A percentile compares a stretch with the other conserved stretches of the same genome.
Evolutionary conservation across 2,113 vertebrate genomes (phyloP).

Genomic region (Percopsis transmontana): DNA sequence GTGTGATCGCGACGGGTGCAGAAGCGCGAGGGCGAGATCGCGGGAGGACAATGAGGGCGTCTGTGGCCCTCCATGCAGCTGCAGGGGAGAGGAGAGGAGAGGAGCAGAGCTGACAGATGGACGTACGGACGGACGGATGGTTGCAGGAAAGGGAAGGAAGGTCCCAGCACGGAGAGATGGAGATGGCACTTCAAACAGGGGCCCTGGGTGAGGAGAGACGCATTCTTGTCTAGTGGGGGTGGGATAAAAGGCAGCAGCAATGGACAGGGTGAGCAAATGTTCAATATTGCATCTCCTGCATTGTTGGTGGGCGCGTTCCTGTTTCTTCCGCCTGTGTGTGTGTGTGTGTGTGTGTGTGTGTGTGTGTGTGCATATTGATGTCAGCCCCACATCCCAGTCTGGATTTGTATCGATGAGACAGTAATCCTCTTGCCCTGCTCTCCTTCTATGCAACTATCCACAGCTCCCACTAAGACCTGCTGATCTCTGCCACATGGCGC

Average conservation of each 20-base stretch:
- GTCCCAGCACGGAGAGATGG: conserved; percentile 44
- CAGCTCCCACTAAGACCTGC: conserved; percentile 76
- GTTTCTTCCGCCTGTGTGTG: conserved; percentile 20
- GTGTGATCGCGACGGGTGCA: conserved; percentile 73
- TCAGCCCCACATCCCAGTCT: conserved; percentile 55
- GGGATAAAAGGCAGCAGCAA: conserved; percentile 25
- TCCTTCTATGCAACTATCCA: conserved; percentile 72
- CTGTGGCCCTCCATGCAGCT: conserved; percentile 75
- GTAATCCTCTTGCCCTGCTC: conserved; percentile 73
- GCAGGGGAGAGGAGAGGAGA: conserved; percentile 61
- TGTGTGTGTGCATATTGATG: conserved; percentile 55
- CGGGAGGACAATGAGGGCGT: conserved; percentile 72
- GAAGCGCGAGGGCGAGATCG: conserved; percentile 63
- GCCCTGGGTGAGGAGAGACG: conserved; percentile 72
- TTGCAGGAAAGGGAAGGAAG: conserved; percentile 60
- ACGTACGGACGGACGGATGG: conserved; percentile 26
- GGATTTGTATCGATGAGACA: conserved; percentile 75
- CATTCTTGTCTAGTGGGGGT: conserved; percentile 71
- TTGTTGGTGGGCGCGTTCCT: conserved; percentile 44
- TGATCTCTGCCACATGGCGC: conserved; percentile 79
- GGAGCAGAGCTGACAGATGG: conserved; percentile 68
- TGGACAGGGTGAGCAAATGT: conserved; percentile 6
- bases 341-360: conserved; percentile 12
- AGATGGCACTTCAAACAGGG: conserved; percentile 77
- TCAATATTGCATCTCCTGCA: conserved; percentile 1